These are phyloP conservation scores for Polypterus senegalus DNA, from an alignment of 2,113 vertebrate species.

Conservation along the genomic window DNA sequence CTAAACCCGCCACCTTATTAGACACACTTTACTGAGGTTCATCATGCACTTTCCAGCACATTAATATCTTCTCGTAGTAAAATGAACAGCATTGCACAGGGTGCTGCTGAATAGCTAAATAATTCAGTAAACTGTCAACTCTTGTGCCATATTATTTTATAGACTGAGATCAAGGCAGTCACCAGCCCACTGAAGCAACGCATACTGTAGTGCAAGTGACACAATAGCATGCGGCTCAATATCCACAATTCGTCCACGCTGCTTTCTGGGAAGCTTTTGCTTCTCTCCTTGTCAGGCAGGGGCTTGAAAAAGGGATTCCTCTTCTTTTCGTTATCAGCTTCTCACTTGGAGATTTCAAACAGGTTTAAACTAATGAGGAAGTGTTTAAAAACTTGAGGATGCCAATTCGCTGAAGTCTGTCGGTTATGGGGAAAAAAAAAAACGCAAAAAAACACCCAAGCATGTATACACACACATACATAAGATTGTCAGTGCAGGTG, in stretches of 20 bases:
- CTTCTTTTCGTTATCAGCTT: conserved; percentile 42
- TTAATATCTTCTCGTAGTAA: conserved; percentile 45
- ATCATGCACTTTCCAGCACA: conserved; percentile 36
- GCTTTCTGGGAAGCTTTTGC: conserved; percentile 19
- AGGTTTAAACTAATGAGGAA: conserved; percentile 94
- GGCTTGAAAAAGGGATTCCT: conserved; percentile 33
- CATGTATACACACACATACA: conserved; percentile 25
- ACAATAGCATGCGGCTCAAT: conserved; percentile 19
- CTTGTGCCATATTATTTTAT: conserved; percentile 10
- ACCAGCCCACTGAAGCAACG: conserved; percentile 24
- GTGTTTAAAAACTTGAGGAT: conserved; percentile 75
- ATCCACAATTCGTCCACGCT: conserved; percentile 18
- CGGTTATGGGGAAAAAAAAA: conserved; percentile 50
- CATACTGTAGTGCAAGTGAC: conserved; percentile 29
- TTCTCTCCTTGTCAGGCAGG: conserved; percentile 48
- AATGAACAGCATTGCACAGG: conserved; percentile 39
- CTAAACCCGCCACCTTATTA: conserved; percentile 18
- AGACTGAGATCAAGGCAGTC: conserved; percentile 41
- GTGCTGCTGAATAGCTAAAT: conserved; percentile 40
- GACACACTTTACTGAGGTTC: conserved; percentile 19
- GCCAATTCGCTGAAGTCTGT: conserved; percentile 56
- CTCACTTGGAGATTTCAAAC: conserved; percentile 71
- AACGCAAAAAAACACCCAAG: conserved; percentile 21
- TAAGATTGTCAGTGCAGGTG: conserved; percentile 79
- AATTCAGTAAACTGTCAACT: conserved; percentile 53